Evolutionary conservation across 2,113 vertebrate species (phyloP).

Genomic region (Chroicocephalus ridibundus): DNA sequence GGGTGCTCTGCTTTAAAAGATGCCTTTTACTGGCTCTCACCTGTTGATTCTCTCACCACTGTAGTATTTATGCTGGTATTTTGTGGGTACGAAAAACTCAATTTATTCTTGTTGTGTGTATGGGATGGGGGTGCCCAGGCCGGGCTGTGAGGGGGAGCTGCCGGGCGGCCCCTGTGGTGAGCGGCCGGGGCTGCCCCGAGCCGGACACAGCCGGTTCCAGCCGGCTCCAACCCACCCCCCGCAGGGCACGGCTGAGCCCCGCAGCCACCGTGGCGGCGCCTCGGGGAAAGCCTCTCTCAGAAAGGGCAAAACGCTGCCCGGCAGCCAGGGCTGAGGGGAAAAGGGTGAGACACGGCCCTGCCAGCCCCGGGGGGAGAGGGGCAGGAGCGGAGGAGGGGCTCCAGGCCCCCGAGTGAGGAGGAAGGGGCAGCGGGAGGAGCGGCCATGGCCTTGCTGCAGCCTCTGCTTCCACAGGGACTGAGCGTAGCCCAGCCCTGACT

Average conservation of each 20-base stretch:
- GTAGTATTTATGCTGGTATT: not conserved
- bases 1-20: not conserved
- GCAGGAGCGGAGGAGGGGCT: not conserved
- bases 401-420: not conserved
- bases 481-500: accelerated
- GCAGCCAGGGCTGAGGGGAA: not conserved
- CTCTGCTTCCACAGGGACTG: no score
- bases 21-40: not conserved
- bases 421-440: not conserved
- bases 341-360: not conserved
- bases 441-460: accelerated
- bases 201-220: not conserved
- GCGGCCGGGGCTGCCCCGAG: not conserved
- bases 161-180: not conserved
- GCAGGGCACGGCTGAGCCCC: not conserved
- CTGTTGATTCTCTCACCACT: not conserved
- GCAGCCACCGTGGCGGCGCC: accelerated
- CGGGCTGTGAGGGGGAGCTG: not conserved
- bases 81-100: not conserved
- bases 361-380: accelerated
- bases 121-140: accelerated
- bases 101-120: not conserved
- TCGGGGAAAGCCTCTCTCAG: accelerated
- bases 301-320: not conserved
- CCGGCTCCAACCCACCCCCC: not conserved